A percentile compares a stretch with the other conserved stretches of the same genome.
Evolutionary conservation across 2,888 invertebrate species (phyloP).

Genomic region (Neoascia interrupta): DNA sequence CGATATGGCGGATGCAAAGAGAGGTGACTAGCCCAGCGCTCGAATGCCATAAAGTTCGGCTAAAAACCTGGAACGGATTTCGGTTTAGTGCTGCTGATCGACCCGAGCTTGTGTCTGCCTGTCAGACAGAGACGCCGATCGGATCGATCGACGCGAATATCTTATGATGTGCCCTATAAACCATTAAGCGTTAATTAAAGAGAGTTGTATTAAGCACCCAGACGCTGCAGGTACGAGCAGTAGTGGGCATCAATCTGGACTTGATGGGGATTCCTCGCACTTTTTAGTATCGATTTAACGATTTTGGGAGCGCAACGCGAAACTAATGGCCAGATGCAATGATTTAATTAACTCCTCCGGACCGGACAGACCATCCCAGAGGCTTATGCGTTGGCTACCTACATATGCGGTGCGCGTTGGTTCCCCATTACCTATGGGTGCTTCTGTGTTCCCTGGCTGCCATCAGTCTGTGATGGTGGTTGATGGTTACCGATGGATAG

Average conservation of each 20-base stretch:
- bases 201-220: conserved; percentile 15
- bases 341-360: conserved; percentile 59
- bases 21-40: conserved; percentile 33
- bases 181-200: conserved; percentile 69
- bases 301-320: conserved; percentile 70
- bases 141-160: conserved; percentile 39
- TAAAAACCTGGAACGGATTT: conserved; percentile 65
- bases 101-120: background rate
- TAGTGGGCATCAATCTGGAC: background rate
- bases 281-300: conserved; percentile 64
- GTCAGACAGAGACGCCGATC: background rate
- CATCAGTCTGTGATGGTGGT: too few relatives aligned
- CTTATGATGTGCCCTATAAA: conserved; percentile 58
- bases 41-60: conserved; percentile 61
- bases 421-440: conserved; percentile 33
- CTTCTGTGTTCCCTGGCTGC: conserved; percentile 65
- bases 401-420: too few relatives aligned
- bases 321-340: conserved; percentile 68
- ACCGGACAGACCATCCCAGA: background rate
- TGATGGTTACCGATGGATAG: too few relatives aligned
- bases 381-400: conserved; percentile 19
- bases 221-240: background rate
- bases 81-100: conserved; percentile 47
- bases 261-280: conserved; percentile 39
- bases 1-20: background rate